Base-by-base conservation (phyloP, 2,888 invertebrate genomes). In the Caenorhabditis sp. region DNA sequence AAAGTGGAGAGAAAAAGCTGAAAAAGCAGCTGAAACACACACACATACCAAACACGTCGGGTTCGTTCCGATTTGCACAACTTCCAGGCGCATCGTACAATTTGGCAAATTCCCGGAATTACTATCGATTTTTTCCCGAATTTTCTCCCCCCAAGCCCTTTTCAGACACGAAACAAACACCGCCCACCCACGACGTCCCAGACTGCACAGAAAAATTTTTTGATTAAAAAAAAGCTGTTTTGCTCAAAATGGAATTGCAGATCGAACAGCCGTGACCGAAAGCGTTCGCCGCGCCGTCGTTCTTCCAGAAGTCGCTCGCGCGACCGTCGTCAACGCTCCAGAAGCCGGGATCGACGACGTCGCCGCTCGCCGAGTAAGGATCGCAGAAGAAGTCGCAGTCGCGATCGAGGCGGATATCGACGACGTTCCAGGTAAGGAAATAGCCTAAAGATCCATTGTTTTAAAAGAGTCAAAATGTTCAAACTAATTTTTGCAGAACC, bases 261-360 rank as follows among this genome's bases (percentile, higher is more conserved):
- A 37, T 55, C 39, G 35, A 35, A 22, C 48, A 48, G 48, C 22
- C 48, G 48, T 35, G 50, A 58, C 13, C 22, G 50, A 26, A 43
- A 30, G 43, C 15, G 6, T 15, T 43, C 43, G 43, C 22, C 43
- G 20, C 15, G 43, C 5, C 43, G 43, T 46, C 46, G 46, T 26
- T 3, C 15, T 24, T 24, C 24, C 24, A 46, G 37, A 37, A 46
- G 35, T 35, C 37, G 53, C 5, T 43, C 43, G 17, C 43, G 26
- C 11, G 55, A 39, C 20, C 53, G 61, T 27, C 41, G 65, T 13
- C 11, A 32, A 13, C 48, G 70, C 22, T 70, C 74, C 13, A 73
- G 59, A 39, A 77, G 78, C 53, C 56, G 76, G 1, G 80, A 82
- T 30, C 26, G 66, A 43, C 27, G 76, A 8, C 56, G 80, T 9